A percentile compares a stretch with the other conserved stretches of the same genome.
Evolutionary conservation across 1,140 invertebrate species (phyloP).

Genomic region (Drosophila nasuta): DNA sequence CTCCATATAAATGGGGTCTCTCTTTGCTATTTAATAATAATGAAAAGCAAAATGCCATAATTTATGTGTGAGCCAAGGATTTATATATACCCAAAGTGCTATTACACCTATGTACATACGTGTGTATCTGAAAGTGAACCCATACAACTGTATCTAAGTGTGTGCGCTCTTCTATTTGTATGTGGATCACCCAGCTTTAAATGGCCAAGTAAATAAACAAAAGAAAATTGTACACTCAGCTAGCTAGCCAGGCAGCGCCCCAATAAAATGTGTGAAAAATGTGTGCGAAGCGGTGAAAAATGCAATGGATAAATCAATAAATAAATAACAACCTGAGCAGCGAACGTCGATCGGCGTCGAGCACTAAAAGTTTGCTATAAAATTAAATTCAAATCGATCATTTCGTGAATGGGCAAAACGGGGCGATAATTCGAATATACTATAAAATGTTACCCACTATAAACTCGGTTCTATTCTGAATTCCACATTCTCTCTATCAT

Average conservation of each 20-base stretch:
- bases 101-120: slow-evolving; percentile 6
- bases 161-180: slow-evolving; percentile 48
- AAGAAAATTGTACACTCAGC: slow-evolving; percentile 73
- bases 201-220: slow-evolving; percentile 83
- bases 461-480: not conserved
- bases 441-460: not conserved
- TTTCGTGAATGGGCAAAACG: slow-evolving; percentile 34
- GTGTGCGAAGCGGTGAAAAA: slow-evolving; percentile 58
- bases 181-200: slow-evolving; percentile 63
- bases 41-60: slow-evolving; percentile 61
- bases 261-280: slow-evolving; percentile 83
- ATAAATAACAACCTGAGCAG: slow-evolving; percentile 51
- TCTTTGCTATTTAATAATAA: slow-evolving; percentile 63
- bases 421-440: slow-evolving; percentile 1
- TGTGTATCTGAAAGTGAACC: not conserved
- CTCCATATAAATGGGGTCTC: slow-evolving; percentile 61
- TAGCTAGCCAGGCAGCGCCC: slow-evolving; percentile 33
- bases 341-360: slow-evolving; percentile 15
- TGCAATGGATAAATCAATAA: slow-evolving; percentile 71
- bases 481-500: not conserved
- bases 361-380: slow-evolving; percentile 59
- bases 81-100: slow-evolving; percentile 24
- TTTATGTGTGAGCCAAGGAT: slow-evolving; percentile 70
- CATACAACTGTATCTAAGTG: not conserved
- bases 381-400: slow-evolving; percentile 79